Evolutionary conservation across 2,113 vertebrate species (phyloP), one percentile per base, ranked within the genome.

Genomic region (Scatophagus argus): DNA sequence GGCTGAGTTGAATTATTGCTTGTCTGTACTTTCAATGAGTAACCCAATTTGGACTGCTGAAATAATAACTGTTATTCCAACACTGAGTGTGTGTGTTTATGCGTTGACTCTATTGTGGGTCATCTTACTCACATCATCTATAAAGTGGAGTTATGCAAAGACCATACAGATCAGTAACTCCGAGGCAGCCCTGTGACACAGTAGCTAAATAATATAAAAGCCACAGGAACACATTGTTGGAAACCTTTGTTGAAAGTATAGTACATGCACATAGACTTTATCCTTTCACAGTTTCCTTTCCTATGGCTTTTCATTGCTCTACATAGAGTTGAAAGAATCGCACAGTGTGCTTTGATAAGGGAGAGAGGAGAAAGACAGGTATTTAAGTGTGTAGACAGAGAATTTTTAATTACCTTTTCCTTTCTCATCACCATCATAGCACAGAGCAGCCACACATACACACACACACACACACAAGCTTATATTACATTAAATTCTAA

Each of bases 211-310:
- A 27, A 59, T 54, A 39, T 49, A 29, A 59, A 51, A 41, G 25
- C 34, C 39, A 38, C 2, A 55, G 32, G 1, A 46, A 39, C 43
- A 21, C 32, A 60, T 14, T 38, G 68, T 69, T 58, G 25, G 39
- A 54, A 74, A 31, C 34, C 43, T 7, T 61, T 77, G 62, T 68
- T 63, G 8, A 69, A 80, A 32, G 49, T 77, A 43, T 25, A 68
- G 2, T 61, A 47, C 0, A 4, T 25, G 43, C 43, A 43, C 16
- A 66, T 5, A 38, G 49, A 29, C 51, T 25, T 65, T 32, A 72
- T 70, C 63, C 43, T 72, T 64, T 64, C 82, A 73, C 11, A 19
- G 38, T 61, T 1, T 29, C 14, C 61, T 43, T 55, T 23, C 39
- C 39, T 38, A n/a, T 46, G 71, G 56, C 63, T 69, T 73, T 47